A percentile compares a stretch with the other conserved stretches of the same genome.
phyloP scores from a whole-genome alignment of 2,113 vertebrate species.

The Ailuropoda melanoleuca region DNA sequence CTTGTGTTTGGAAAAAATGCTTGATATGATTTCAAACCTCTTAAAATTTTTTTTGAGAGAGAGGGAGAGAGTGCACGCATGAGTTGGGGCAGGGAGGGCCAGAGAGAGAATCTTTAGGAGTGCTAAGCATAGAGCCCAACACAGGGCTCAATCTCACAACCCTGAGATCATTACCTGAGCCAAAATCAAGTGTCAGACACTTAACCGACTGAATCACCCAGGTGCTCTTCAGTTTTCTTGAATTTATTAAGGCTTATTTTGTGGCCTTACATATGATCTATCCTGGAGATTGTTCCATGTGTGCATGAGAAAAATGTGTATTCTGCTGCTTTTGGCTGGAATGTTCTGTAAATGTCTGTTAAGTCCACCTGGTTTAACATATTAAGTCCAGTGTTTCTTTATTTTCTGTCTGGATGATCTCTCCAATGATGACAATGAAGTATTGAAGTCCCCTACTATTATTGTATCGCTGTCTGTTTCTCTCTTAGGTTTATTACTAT shows the following conservation, averaged over 20 bases:
- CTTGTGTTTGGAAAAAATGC: not conserved
- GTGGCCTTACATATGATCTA: not conserved
- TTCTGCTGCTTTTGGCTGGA: not conserved
- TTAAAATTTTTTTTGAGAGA: too few relatives aligned
- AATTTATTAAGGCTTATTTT: not conserved
- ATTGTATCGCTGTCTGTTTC: not conserved
- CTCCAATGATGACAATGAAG: not conserved
- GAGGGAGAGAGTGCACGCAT: too few relatives aligned
- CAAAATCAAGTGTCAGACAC: too few relatives aligned
- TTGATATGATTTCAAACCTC: not conserved
- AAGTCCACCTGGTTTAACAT: not conserved
- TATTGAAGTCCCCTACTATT: not conserved
- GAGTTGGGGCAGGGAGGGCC: too few relatives aligned
- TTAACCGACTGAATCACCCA: too few relatives aligned
- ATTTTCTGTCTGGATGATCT: not conserved
- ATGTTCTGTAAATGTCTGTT: not conserved
- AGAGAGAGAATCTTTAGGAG: too few relatives aligned
- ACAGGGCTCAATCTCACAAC: too few relatives aligned
- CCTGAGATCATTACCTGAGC: too few relatives aligned
- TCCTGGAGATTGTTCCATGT: not conserved
- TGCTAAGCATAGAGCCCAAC: too few relatives aligned
- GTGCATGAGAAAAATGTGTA: not conserved
- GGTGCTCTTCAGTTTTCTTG: not conserved
- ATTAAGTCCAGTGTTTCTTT: not conserved
- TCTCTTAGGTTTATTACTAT: not conserved